These are phyloP conservation scores for Mirza zaza DNA, from an alignment of 2,113 vertebrate species.

Conservation along the genomic window DNA sequence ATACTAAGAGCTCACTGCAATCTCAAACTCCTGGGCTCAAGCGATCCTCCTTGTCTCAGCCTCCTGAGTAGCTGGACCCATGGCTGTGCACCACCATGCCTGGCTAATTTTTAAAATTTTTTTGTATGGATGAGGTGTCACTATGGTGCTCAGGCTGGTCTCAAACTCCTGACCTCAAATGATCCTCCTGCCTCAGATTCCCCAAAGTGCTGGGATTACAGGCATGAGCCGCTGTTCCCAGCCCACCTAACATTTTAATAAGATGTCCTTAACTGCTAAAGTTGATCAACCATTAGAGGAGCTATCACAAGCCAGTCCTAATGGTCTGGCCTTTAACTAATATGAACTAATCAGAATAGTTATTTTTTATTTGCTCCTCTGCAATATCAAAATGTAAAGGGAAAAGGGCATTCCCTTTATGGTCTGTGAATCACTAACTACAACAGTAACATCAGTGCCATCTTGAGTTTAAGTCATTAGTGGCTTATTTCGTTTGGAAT, in stretches of 20 bases:
- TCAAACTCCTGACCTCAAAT: too few species aligned
- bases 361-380: not conserved
- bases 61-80: too few species aligned
- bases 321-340: not conserved
- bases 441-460: not conserved
- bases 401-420: not conserved
- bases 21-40: too few species aligned
- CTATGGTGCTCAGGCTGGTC: too few species aligned
- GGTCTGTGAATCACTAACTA: not conserved
- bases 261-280: not conserved
- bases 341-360: not conserved
- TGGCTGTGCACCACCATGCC: too few species aligned
- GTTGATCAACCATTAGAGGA: not conserved
- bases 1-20: too few species aligned
- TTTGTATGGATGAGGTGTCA: too few species aligned
- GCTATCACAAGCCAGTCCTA: not conserved
- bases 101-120: too few species aligned
- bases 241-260: not conserved
- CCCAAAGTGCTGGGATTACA: too few species aligned
- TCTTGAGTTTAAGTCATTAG: slow-evolving; percentile 40
- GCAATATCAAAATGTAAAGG: not conserved
- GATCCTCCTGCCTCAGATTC: too few species aligned
- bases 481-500: not conserved
- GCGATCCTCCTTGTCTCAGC: too few species aligned
- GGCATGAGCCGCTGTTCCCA: too few species aligned